Base-by-base conservation (phyloP, 2,797 vertebrate genomes). In the Danio choprae region DNA sequence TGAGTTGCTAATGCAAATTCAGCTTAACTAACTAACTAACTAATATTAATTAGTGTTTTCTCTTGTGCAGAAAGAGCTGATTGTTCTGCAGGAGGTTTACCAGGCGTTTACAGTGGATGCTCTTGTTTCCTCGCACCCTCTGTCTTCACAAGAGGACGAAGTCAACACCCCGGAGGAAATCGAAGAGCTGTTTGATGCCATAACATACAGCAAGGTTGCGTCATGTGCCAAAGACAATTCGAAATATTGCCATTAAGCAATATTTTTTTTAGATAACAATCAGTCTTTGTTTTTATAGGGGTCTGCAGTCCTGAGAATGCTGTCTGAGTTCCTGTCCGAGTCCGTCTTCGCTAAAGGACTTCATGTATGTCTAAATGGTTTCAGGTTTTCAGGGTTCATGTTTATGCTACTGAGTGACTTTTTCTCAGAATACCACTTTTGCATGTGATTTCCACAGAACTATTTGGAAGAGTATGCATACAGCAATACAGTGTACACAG, bases 321-420 rank as follows among this genome's bases (percentile, higher is more conserved):
- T 98, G n/a, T 97, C 97, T 0, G 86, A 90, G 75, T 96, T 98
- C 81, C 92, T 98, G 63, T 92, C 91, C 0, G 96, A 98, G 82
- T 0, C 89, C 0, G 29, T 96, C 29, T 98, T 98, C 88, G 91
- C 89, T 82, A 7, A 86, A 16, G 97, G 96, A 70, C 75, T 84
- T 59, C 41, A 55, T 43, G 79, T 84, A 79, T 11, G 80, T 70
- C 2, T 36, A 20, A 50, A 15, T 1, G 6, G n/a, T 12, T 29
- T 36, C 41, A 41, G 38, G n/a, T 11, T 11, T 18, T n/a, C n/a
- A n/a, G n/a, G n/a, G n/a, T n/a, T n/a, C n/a, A 41, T 29, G n/a
- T 20, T 41, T 22, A 29, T 7, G 16, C 7, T 6, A 18, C 48
- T 5, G 18, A 43, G 20, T 46, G 15, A 3, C 6, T 48, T 29